A percentile compares a stretch with the other conserved stretches of the same genome.
These are phyloP conservation scores for Eurystomus glaucurus DNA, from an alignment of 2,797 vertebrate species.

Conservation along the genomic window DNA sequence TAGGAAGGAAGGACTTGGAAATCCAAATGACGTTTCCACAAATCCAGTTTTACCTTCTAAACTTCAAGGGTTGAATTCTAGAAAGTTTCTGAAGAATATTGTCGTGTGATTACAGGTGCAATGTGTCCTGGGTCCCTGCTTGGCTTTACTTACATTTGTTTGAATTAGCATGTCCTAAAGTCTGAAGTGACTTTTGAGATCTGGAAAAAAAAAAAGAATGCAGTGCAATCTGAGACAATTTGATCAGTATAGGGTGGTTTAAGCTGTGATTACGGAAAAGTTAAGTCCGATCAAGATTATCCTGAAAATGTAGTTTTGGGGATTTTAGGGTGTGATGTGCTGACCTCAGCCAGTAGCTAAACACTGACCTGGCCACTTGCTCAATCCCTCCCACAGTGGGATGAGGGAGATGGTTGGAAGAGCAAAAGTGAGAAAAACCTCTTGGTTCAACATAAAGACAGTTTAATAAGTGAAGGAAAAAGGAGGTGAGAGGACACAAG, in stretches of 20 bases:
- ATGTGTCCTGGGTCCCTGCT: rapidly evolving
- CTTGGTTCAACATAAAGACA: too few species aligned
- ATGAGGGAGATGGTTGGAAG: too few species aligned
- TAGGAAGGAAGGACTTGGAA: not conserved
- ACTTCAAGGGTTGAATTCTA: not conserved
- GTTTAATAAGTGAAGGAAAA: not conserved
- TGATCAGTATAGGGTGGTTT: not conserved
- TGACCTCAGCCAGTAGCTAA: not conserved
- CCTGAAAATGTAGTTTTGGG: not conserved
- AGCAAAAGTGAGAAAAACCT: too few species aligned
- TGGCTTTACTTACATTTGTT: not conserved
- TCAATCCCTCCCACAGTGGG: too few species aligned
- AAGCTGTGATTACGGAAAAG: not conserved
- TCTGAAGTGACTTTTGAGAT: not conserved
- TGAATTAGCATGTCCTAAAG: not conserved
- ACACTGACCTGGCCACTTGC: too few species aligned
- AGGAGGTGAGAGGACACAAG: too few species aligned
- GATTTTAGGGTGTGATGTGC: not conserved
- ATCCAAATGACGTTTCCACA: not conserved
- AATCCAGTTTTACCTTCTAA: not conserved
- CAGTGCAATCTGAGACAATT: not conserved
- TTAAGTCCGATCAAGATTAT: not conserved
- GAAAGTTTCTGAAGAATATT: not conserved
- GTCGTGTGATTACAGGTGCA: not conserved
- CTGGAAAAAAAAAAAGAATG: not conserved